phyloP scores from a whole-genome alignment of 2,113 vertebrate genomes.

The Phalacrocorax aristotelis region DNA sequence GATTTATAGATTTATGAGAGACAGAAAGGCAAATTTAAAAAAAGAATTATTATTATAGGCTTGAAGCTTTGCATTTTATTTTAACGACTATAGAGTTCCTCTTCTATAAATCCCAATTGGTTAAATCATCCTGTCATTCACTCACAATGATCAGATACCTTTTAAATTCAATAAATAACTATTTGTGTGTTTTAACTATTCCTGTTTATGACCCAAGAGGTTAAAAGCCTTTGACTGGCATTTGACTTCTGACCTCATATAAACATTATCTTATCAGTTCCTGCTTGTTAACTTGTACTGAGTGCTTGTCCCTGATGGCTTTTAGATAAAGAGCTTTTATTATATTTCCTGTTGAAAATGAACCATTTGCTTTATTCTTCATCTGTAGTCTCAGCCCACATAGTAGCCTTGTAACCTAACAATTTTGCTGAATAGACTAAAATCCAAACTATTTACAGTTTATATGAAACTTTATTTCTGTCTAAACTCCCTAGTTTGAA shows the following conservation, averaged over 20 bases:
- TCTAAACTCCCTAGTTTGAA: neutral
- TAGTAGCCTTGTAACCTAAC: conserved; percentile 57
- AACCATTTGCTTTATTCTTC: conserved; percentile 70
- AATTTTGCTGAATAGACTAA: neutral
- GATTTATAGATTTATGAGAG: conserved; percentile 13
- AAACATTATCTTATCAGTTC: conserved; percentile 87
- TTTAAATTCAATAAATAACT: conserved; percentile 76
- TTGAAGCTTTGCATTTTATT: conserved; percentile 54
- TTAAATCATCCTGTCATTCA: conserved; percentile 58
- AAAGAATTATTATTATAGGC: conserved; percentile 35
- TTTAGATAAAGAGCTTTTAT: conserved; percentile 74
- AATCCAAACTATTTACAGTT: conserved; percentile 24
- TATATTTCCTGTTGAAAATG: conserved; percentile 74
- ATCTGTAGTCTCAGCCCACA: conserved; percentile 30
- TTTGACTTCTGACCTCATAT: conserved; percentile 90
- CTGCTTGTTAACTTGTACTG: conserved; percentile 84
- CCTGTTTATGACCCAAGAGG: conserved; percentile 87
- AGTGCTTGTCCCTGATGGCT: conserved; percentile 82
- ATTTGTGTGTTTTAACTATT: conserved; percentile 76
- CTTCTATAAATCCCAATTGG: conserved; percentile 71
- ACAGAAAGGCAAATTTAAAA: neutral
- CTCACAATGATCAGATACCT: conserved; percentile 67
- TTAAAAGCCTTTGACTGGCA: conserved; percentile 89
- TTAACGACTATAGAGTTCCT: conserved; percentile 47
- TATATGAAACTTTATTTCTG: conserved; percentile 35